phyloP scores from a whole-genome alignment of 1,140 invertebrate genomes.

The Agrypnia vestita region DNA sequence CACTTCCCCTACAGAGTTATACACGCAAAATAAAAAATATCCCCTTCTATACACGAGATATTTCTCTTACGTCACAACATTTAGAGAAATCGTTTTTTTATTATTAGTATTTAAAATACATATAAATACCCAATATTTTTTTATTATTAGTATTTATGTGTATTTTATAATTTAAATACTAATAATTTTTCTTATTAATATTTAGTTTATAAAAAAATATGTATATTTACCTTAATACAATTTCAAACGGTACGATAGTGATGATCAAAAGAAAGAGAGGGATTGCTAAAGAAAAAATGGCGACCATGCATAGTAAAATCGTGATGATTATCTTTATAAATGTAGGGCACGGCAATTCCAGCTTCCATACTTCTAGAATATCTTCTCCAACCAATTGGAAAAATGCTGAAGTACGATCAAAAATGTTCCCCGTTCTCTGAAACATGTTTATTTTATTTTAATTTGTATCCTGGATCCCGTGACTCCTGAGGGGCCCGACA shows the following conservation, averaged over 20 bases:
- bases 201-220: not conserved
- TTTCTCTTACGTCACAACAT: too few relatives aligned
- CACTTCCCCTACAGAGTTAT: too few relatives aligned
- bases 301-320: conserved; percentile 19
- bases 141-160: too few relatives aligned
- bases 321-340: conserved; percentile 66
- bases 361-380: conserved; percentile 65
- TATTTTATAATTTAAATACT: too few relatives aligned
- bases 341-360: conserved; percentile 68
- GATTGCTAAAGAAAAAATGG: conserved; percentile 61
- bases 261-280: conserved; percentile 65
- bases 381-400: conserved; percentile 56
- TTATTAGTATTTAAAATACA: too few relatives aligned
- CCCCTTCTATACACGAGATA: too few relatives aligned
- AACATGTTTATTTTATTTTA: not conserved
- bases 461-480: too few relatives aligned
- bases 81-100: too few relatives aligned
- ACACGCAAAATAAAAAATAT: too few relatives aligned
- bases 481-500: too few relatives aligned
- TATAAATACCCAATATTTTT: too few relatives aligned
- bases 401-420: conserved; percentile 28
- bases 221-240: not conserved
- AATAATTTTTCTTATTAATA: too few relatives aligned
- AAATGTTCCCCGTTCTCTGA: conserved; percentile 12
- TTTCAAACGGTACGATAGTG: conserved; percentile 30